phyloP scores from a whole-genome alignment of 2,797 vertebrate genomes.

The Aplochiton taeniatus region DNA sequence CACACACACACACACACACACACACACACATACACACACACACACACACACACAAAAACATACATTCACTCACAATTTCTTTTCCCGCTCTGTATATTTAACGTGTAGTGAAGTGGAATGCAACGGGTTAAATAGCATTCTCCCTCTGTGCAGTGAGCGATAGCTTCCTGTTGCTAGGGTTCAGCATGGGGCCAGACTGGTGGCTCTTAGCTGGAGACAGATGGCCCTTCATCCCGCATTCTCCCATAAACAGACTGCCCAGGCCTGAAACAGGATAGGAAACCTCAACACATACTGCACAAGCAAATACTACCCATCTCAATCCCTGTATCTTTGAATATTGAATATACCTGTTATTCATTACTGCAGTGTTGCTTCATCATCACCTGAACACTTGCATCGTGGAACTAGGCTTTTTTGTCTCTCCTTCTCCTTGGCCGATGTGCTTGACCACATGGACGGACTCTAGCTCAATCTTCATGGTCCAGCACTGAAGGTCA shows the following conservation, averaged over 20 bases:
- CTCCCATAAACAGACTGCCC: constrained; percentile 61
- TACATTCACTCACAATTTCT: constrained; percentile 15
- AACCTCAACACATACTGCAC: constrained; percentile 39
- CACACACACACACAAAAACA: constrained; percentile 28
- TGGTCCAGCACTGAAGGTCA: constrained; percentile 66
- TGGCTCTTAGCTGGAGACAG: constrained; percentile 79
- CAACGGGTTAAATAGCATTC: constrained; percentile 76
- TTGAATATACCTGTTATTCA: no score
- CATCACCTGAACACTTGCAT: no score
- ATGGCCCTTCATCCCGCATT: constrained; percentile 70
- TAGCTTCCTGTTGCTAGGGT: constrained; percentile 79
- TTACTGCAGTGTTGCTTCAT: background rate
- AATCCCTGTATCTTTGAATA: no score
- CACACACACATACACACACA: constrained; percentile 20
- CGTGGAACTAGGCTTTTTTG: no score
- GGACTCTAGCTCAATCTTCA: constrained; percentile 42
- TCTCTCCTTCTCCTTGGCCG: no score
- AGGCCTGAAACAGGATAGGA: constrained; percentile 53
- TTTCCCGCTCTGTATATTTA: background rate
- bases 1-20: background rate
- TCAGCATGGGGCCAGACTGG: constrained; percentile 78
- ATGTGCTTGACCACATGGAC: constrained; percentile 39
- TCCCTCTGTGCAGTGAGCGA: constrained; percentile 78
- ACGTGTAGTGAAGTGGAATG: constrained; percentile 66
- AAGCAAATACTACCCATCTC: no score